phyloP scores from a whole-genome alignment of 2,113 vertebrate genomes.

The Holacanthus passer region DNA sequence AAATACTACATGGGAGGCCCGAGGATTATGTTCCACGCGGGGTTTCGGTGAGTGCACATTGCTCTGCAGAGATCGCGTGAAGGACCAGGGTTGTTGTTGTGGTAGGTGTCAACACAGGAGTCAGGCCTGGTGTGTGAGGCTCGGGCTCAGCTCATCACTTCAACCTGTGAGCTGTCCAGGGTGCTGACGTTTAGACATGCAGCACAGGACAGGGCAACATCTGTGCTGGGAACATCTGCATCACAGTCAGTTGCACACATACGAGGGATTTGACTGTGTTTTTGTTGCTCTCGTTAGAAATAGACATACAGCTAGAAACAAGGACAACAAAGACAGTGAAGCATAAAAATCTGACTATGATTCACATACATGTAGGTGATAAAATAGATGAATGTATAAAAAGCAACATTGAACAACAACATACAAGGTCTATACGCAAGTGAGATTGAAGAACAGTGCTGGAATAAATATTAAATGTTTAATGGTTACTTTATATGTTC shows the following conservation, averaged over 20 bases:
- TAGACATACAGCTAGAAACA: too few relatives aligned
- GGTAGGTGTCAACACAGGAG: constrained; percentile 38
- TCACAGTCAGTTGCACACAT: not conserved
- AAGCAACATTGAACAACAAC: too few relatives aligned
- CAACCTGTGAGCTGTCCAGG: constrained; percentile 57
- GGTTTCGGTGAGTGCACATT: constrained; percentile 90
- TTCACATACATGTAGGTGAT: too few relatives aligned
- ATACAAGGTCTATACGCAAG: too few relatives aligned
- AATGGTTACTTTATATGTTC: too few relatives aligned
- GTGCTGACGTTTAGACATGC: constrained; percentile 45
- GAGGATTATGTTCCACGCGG: constrained; percentile 95
- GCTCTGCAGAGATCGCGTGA: constrained; percentile 5
- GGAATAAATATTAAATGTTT: too few relatives aligned
- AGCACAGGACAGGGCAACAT: not conserved
- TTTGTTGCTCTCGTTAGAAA: too few relatives aligned
- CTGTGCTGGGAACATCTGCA: not conserved
- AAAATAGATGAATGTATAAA: too few relatives aligned
- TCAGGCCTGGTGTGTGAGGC: constrained; percentile 41
- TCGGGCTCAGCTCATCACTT: not conserved
- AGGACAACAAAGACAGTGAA: too few relatives aligned
- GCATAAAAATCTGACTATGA: too few relatives aligned
- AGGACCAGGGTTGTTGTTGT: not conserved
- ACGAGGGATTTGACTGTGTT: too few relatives aligned
- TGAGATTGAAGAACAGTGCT: too few relatives aligned
- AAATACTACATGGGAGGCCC: constrained; percentile 92